A percentile compares a stretch with the other conserved stretches of the same genome.
phyloP scores from a whole-genome alignment of 2,888 invertebrate species.

The Caenorhabditis becei region DNA sequence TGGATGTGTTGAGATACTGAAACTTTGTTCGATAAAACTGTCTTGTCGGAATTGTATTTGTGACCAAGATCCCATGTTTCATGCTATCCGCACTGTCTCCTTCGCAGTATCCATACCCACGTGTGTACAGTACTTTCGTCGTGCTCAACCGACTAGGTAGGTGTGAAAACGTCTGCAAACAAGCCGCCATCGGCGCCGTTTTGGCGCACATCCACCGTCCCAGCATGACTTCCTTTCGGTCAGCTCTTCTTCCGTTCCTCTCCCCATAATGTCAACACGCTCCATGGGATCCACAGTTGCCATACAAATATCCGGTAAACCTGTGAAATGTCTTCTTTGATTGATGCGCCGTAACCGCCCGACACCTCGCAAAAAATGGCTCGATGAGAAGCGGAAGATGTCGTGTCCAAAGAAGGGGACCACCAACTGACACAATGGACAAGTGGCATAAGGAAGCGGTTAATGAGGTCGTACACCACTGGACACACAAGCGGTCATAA shows the following conservation, averaged over 20 bases:
- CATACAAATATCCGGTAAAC: conserved; percentile 30
- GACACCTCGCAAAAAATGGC: conserved; percentile 1
- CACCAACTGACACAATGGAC: conserved; percentile 36
- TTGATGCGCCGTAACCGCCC: conserved; percentile 4
- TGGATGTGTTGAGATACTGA: too few species aligned
- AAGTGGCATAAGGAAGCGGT: conserved; percentile 52
- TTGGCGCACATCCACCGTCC: conserved; percentile 12
- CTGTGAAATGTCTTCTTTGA: conserved; percentile 12
- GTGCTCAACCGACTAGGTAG: conserved; percentile 11
- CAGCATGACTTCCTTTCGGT: conserved; percentile 32
- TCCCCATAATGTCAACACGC: not conserved
- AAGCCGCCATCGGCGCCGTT: not conserved
- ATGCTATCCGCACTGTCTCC: too few species aligned
- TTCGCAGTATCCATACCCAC: not conserved
- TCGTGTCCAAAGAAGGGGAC: conserved; percentile 2
- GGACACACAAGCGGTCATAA: conserved; percentile 25
- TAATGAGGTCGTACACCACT: conserved; percentile 47
- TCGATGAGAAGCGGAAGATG: not conserved
- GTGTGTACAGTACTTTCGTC: not conserved
- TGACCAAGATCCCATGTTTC: too few species aligned
- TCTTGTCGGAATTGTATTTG: too few species aligned
- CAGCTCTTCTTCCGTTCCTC: not conserved
- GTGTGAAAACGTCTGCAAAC: conserved; percentile 38
- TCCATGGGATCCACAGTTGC: not conserved
- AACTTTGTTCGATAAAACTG: too few species aligned